Conservation (phyloP, 2,113 vertebrate genomes). For the Baryphthengus martii region DNA sequence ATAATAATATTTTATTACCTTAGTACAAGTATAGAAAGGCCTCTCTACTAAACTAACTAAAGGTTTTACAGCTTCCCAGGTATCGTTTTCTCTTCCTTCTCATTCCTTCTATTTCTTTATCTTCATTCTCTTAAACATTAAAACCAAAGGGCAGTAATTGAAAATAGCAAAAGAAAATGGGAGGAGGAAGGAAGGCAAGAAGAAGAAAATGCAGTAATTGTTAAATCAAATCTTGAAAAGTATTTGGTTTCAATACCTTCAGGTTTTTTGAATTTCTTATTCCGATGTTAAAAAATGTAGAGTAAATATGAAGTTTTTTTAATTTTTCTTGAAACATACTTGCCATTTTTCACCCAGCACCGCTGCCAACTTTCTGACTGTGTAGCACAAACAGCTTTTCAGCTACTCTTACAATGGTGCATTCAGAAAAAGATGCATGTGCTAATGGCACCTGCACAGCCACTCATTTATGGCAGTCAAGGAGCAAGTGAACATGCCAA, state of each 20-base stretch:
- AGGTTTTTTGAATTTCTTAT: not conserved
- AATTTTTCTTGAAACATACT: conserved; percentile 55
- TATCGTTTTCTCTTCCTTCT: not conserved
- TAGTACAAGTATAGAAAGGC: not conserved
- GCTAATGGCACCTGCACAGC: conserved; percentile 57
- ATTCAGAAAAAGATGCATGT: conserved; percentile 62
- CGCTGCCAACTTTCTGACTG: conserved; percentile 51
- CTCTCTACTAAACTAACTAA: not conserved
- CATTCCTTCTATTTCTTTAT: not conserved
- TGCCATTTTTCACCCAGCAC: conserved; percentile 48
- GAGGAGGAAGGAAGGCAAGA: not conserved
- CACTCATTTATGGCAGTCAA: conserved; percentile 35
- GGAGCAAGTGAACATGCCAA: conserved; percentile 44
- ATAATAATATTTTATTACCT: not conserved
- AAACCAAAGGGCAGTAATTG: not conserved
- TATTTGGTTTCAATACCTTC: not conserved
- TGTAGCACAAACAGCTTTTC: conserved; percentile 61
- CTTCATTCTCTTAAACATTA: not conserved
- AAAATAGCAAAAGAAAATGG: not conserved
- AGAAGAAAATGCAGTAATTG: not conserved
- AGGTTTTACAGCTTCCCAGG: not conserved
- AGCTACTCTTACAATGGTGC: conserved; percentile 48
- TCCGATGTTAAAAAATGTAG: conserved; percentile 5
- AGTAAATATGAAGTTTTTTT: conserved; percentile 7
- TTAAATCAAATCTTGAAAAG: not conserved